Conservation (phyloP, 2,797 vertebrate species). For the Macropus fuliginosus region DNA sequence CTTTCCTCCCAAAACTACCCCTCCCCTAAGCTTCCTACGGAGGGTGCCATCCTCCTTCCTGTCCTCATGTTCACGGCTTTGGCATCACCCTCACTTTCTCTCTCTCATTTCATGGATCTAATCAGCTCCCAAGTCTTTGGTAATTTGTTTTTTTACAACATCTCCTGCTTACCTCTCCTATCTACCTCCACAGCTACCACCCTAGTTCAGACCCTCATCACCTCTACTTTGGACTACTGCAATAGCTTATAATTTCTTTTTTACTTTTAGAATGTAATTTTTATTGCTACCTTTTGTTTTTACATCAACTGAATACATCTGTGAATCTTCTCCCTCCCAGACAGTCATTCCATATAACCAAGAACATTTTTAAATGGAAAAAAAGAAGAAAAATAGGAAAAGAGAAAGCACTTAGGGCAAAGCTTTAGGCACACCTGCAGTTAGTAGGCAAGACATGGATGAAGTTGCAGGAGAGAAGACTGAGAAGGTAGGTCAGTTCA, state of each 20-base stretch:
- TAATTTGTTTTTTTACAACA: neutral
- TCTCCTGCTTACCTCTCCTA: neutral
- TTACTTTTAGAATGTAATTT: neutral
- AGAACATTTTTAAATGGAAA: neutral
- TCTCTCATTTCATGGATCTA: neutral
- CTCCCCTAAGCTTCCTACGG: neutral
- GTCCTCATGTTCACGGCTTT: neutral
- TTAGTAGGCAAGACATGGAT: neutral
- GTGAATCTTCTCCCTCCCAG: neutral
- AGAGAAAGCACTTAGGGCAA: neutral
- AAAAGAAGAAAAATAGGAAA: neutral
- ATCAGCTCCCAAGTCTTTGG: neutral
- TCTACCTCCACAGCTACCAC: neutral
- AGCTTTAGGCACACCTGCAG: neutral
- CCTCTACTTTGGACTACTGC: neutral
- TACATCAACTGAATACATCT: neutral
- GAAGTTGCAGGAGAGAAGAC: neutral
- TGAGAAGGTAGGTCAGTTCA: neutral
- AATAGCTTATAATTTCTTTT: neutral
- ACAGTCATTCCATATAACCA: neutral
- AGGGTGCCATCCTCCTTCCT: neutral
- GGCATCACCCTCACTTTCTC: neutral
- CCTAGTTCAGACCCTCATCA: neutral
- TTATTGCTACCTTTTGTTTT: neutral
- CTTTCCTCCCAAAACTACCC: neutral